Evolutionary conservation across 2,113 vertebrate genomes (phyloP).

Genomic region (Stigmatopora argus): DNA sequence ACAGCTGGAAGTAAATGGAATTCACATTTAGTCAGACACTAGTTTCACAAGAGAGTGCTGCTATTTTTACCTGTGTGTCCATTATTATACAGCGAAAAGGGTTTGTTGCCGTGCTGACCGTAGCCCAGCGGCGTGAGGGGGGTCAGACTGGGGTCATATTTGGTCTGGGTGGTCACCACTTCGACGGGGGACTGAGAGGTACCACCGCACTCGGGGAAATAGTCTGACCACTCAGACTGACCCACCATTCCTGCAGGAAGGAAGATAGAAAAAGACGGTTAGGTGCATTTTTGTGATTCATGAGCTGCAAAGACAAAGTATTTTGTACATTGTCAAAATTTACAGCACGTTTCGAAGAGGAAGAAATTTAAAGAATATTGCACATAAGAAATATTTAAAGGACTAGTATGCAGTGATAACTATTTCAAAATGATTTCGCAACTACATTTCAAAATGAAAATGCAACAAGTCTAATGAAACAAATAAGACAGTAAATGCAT

Average conservation of each 20-base stretch:
- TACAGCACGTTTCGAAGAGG: neutral
- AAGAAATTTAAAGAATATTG: neutral
- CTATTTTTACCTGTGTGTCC: slow-evolving; percentile 83
- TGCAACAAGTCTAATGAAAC: too few relatives aligned
- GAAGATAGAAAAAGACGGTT: slow-evolving; percentile 2
- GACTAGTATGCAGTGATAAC: neutral
- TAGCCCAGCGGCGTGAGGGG: slow-evolving; percentile 73
- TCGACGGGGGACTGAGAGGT: slow-evolving; percentile 81
- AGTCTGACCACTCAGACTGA: slow-evolving; percentile 76
- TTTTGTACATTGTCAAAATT: neutral
- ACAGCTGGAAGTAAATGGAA: slow-evolving; percentile 61
- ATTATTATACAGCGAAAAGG: slow-evolving; percentile 77
- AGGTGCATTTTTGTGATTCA: neutral
- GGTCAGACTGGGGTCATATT: slow-evolving; percentile 67
- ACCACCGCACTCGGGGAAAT: slow-evolving; percentile 78
- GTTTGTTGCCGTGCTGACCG: slow-evolving; percentile 48
- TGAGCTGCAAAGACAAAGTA: neutral
- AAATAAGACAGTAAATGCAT: too few relatives aligned
- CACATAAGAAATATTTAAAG: neutral
- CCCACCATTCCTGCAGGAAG: slow-evolving; percentile 72
- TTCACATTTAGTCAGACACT: neutral
- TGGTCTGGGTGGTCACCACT: slow-evolving; percentile 62
- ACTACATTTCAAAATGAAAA: too few relatives aligned
- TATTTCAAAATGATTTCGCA: neutral
- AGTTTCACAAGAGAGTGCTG: neutral